Evolutionary conservation across 2,888 invertebrate genomes (phyloP).

Genomic region (Plebejus argus): DNA sequence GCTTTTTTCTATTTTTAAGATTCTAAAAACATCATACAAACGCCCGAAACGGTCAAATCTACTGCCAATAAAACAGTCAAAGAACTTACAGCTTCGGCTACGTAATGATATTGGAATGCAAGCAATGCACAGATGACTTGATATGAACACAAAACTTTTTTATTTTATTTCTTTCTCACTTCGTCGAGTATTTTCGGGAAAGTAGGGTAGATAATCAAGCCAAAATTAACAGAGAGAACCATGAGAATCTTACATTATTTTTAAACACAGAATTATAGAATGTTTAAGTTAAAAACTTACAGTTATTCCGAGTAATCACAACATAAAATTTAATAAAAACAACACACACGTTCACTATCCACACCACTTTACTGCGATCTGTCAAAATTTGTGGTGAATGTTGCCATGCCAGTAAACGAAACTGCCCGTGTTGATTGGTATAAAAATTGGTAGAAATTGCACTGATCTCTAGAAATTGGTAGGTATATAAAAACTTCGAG

Average conservation of each 20-base stretch:
- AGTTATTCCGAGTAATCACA: constrained; percentile 59
- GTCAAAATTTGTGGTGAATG: constrained; percentile 48
- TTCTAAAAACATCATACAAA: constrained; percentile 45
- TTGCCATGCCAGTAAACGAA: constrained; percentile 49
- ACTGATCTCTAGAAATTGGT: too few species aligned
- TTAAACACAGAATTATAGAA: constrained; percentile 43
- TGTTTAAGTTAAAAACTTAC: constrained; percentile 73
- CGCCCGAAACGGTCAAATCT: constrained; percentile 45
- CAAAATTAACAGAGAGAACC: constrained; percentile 35
- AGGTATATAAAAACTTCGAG: too few species aligned
- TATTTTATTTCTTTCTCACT: constrained; percentile 59
- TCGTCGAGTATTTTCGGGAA: constrained; percentile 65
- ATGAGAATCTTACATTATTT: constrained; percentile 34
- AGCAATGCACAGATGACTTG: constrained; percentile 63
- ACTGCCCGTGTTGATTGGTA: constrained; percentile 30
- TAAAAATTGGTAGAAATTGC: neutral
- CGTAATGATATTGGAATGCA: constrained; percentile 75
- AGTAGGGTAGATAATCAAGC: constrained; percentile 41
- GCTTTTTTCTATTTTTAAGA: constrained; percentile 65
- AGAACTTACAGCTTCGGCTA: constrained; percentile 55
- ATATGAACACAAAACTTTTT: constrained; percentile 69
- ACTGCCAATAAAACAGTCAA: constrained; percentile 53
- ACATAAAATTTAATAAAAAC: constrained; percentile 66
- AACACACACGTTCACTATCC: constrained; percentile 74
- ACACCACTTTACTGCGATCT: constrained; percentile 69